Conservation (phyloP, 2,888 invertebrate species). For the Uloborus plumipes region DNA sequence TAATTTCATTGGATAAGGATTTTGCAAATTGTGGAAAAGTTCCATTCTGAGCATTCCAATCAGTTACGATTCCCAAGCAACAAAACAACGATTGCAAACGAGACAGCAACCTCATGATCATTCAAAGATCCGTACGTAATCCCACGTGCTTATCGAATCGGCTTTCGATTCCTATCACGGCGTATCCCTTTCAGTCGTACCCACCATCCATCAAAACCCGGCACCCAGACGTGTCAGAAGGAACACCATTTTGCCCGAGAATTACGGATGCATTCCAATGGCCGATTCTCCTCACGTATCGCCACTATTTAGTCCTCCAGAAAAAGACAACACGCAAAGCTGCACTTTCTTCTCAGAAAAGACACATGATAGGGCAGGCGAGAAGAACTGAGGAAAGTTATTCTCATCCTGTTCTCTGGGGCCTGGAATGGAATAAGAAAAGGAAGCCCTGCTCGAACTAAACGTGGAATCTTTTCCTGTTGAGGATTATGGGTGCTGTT, state of each 20-base stretch:
- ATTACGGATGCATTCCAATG: background rate
- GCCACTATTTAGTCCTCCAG: slow-evolving; percentile 46
- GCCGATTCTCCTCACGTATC: slow-evolving; percentile 28
- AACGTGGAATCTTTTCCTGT: slow-evolving; percentile 32
- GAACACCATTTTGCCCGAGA: background rate
- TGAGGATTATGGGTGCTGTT: slow-evolving; percentile 36
- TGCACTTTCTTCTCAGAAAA: background rate
- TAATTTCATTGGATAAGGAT: too few relatives aligned
- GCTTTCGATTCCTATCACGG: slow-evolving; percentile 13
- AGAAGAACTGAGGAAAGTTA: slow-evolving; percentile 10
- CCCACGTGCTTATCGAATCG: too few relatives aligned
- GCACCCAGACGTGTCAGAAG: slow-evolving; percentile 13
- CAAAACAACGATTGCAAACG: too few relatives aligned
- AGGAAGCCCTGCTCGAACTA: slow-evolving; percentile 43
- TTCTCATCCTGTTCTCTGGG: slow-evolving; percentile 35
- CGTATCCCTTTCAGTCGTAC: slow-evolving; percentile 44
- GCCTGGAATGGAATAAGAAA: slow-evolving; percentile 12
- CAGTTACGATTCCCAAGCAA: too few relatives aligned
- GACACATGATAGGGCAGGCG: background rate
- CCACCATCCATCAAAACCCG: slow-evolving; percentile 33
- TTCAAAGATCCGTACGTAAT: too few relatives aligned
- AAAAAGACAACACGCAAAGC: slow-evolving; percentile 20
- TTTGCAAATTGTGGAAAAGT: too few relatives aligned
- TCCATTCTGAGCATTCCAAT: too few relatives aligned
- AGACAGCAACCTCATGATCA: too few relatives aligned